Conservation (phyloP, 2,113 vertebrate species). For the Amazona guildingii region DNA sequence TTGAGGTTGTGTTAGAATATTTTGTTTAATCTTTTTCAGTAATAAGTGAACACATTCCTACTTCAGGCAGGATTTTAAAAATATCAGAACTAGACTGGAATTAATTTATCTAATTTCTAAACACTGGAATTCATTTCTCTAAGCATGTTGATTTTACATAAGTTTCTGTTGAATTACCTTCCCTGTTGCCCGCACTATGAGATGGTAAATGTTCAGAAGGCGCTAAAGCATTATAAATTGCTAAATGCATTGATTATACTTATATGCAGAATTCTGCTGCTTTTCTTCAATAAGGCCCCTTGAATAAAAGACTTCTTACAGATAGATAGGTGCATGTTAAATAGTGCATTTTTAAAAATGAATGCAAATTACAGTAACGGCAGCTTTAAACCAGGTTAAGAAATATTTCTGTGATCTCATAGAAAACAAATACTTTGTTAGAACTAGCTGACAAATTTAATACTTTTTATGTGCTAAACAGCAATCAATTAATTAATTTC, state of each 20-base stretch:
- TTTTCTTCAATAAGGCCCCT: background rate
- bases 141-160: background rate
- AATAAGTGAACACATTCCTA: background rate
- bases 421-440: background rate
- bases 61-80: background rate
- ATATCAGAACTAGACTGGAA: background rate
- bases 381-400: background rate
- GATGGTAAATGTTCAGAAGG: background rate
- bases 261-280: background rate
- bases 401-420: background rate
- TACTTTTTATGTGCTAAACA: background rate
- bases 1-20: background rate
- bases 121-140: background rate
- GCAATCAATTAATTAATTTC: background rate
- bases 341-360: background rate
- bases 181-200: background rate
- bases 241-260: background rate
- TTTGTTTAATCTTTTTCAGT: background rate
- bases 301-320: background rate
- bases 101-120: background rate
- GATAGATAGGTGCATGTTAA: background rate
- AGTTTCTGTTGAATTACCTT: background rate
- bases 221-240: background rate
- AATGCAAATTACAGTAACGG: background rate
- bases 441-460: background rate